A percentile compares a stretch with the other conserved stretches of the same genome.
Conservation (phyloP, 2,113 vertebrate genomes). For the Eira barbara region DNA sequence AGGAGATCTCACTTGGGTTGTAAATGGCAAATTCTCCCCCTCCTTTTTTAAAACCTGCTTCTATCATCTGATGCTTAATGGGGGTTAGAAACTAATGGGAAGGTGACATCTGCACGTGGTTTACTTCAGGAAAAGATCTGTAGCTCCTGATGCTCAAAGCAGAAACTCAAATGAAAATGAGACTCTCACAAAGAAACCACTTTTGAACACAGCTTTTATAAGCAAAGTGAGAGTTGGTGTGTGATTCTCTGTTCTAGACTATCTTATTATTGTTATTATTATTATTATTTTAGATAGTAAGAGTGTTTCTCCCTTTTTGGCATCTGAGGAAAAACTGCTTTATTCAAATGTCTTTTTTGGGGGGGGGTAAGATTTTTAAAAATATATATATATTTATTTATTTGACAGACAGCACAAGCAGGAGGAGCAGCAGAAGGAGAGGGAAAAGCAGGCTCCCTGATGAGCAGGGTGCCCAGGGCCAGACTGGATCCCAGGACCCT, state of each 20-base stretch:
- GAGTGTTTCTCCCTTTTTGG: not conserved
- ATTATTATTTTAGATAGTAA: not conserved
- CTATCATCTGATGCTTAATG: not conserved
- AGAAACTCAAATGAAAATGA: constrained; percentile 33
- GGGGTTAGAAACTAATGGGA: not conserved
- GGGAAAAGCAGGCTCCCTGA: too few relatives aligned
- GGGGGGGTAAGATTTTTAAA: too few relatives aligned
- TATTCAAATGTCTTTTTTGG: constrained; percentile 10
- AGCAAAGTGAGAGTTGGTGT: not conserved
- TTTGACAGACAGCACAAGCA: too few relatives aligned
- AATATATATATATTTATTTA: too few relatives aligned
- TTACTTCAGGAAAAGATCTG: not conserved
- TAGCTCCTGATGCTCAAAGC: constrained; percentile 1
- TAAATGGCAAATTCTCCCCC: not conserved
- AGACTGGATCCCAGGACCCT: too few relatives aligned
- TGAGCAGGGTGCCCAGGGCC: too few relatives aligned
- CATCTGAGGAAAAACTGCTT: not conserved
- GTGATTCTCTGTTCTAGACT: not conserved
- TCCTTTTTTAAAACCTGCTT: not conserved
- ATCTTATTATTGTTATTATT: not conserved
- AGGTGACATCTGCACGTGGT: not conserved
- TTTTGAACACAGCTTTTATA: not conserved
- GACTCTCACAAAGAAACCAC: not conserved
- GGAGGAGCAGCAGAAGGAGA: too few relatives aligned
- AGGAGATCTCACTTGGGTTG: not conserved